Evolutionary conservation across 2,888 invertebrate species (phyloP).

Genomic region (Cheilosia vulpina): DNA sequence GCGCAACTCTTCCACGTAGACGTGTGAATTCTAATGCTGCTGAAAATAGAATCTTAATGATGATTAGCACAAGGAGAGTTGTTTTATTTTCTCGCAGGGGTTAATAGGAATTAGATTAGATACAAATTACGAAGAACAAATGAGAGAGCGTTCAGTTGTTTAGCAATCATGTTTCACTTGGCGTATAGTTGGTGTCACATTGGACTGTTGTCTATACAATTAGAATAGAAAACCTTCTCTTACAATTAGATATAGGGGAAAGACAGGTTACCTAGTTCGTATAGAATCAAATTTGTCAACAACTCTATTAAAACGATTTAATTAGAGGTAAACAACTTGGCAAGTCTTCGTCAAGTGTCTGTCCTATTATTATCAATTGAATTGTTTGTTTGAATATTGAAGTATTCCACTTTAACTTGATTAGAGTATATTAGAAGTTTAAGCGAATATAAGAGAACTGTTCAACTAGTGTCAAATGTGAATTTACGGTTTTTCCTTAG

Average conservation of each 20-base stretch:
- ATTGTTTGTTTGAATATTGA: conserved; percentile 17
- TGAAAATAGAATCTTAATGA: neutral
- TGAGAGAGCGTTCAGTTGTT: conserved; percentile 1
- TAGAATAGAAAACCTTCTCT: neutral
- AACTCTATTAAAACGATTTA: conserved; percentile 28
- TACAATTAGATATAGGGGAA: neutral
- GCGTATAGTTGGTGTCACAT: neutral
- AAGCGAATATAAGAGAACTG: too few species aligned
- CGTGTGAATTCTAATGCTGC: conserved; percentile 1
- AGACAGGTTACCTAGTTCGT: neutral
- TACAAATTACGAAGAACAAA: neutral
- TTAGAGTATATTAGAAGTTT: neutral
- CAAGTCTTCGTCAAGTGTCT: neutral
- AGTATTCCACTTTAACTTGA: neutral
- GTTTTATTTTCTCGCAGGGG: neutral
- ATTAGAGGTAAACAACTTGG: conserved; percentile 16
- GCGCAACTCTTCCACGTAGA: neutral
- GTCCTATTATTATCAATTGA: conserved; percentile 17
- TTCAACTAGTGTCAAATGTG: too few species aligned
- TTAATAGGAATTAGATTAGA: neutral
- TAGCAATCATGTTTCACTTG: neutral
- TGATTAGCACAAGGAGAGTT: neutral
- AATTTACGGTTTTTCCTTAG: too few species aligned
- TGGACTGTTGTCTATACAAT: neutral
- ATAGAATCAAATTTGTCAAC: conserved; percentile 15